Base-by-base conservation (phyloP, 2,888 invertebrate species). In the Stenotaenia linearis region DNA sequence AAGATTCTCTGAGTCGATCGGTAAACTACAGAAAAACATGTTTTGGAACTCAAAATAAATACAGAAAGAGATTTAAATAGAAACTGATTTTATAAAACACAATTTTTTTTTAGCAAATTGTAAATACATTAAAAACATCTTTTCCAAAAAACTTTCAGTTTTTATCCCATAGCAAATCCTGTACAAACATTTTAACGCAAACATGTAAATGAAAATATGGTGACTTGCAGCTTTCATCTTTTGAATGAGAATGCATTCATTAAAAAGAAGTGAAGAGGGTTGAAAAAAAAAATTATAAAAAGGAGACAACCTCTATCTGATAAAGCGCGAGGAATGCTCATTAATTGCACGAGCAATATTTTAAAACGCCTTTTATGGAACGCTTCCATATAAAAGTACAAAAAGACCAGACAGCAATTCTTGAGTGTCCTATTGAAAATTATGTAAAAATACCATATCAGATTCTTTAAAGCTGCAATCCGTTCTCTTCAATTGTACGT, bases 251-350 rank as follows among this genome's bases (percentile, higher is more conserved):
- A 69, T 69, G 69, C 69, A 69, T 69, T 28, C 69, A 69, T 69
- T 69, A 69, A 25, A 45, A 18, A n/a, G 50, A 21, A 69, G 28
- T 69, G 25, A 12, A 69, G n/a, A 69, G 10, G 10, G 21, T n/a
- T 18, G 18, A 23, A 23, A 28, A 28, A 69, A 28, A 28, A 69
- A 2, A 25, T 21, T 21, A 56, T 6, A 56, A 23, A 1, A 1
- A 9, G 3, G 4, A 23, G 25, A 61, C 21, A 61, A 61, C 61
- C 25, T 25, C 25, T 61, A 61, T 10, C 61, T 25, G 61, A 61
- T 61, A 61, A 61, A 69, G 69, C 69, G 25, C 69, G 25, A 69
- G 69, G 69, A 69, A 69, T 69, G 69, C 69, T 69, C 69, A 69
- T 69, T 69, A 69, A 69, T 69, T 69, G 25, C 25, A 25, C n/a